phyloP scores from a whole-genome alignment of 1,140 invertebrate genomes.

The Diprion similis region DNA sequence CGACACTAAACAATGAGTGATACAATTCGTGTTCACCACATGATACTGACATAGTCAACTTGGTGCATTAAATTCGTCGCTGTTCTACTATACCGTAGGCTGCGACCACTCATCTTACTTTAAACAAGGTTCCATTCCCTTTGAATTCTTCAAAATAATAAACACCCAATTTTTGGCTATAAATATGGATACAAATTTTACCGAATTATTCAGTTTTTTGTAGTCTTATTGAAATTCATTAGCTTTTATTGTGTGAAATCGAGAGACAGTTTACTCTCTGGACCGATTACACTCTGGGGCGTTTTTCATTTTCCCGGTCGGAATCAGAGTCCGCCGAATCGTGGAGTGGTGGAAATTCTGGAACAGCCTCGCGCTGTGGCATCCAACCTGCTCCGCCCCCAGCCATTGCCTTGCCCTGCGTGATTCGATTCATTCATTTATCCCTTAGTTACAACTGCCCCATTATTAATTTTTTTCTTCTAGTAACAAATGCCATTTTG shows the following conservation, averaged over 20 bases:
- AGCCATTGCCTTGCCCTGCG: conserved; percentile 58
- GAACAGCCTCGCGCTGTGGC: conserved; percentile 55
- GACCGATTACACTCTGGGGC: conserved; percentile 54
- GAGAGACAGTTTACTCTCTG: neutral
- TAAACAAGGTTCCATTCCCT: neutral
- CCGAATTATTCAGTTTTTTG: neutral
- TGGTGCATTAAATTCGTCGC: no score
- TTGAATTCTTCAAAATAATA: neutral
- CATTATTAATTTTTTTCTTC: neutral
- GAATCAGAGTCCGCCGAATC: conserved; percentile 62
- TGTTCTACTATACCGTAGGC: no score
- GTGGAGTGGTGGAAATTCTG: conserved; percentile 58
- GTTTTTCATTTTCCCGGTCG: conserved; percentile 59
- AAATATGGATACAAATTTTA: neutral
- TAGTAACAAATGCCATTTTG: neutral
- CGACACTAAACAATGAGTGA: no score
- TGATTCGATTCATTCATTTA: conserved; percentile 38
- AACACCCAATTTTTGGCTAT: neutral
- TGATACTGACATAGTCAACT: no score
- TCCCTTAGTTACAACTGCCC: neutral
- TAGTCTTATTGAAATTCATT: neutral
- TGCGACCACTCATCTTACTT: no score
- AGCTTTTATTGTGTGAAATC: neutral
- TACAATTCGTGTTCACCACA: no score
- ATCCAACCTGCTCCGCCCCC: conserved; percentile 49